These are phyloP conservation scores for Pseudomyrmex dendroicus DNA, from an alignment of 1,140 invertebrate genomes.

Conservation along the genomic window DNA sequence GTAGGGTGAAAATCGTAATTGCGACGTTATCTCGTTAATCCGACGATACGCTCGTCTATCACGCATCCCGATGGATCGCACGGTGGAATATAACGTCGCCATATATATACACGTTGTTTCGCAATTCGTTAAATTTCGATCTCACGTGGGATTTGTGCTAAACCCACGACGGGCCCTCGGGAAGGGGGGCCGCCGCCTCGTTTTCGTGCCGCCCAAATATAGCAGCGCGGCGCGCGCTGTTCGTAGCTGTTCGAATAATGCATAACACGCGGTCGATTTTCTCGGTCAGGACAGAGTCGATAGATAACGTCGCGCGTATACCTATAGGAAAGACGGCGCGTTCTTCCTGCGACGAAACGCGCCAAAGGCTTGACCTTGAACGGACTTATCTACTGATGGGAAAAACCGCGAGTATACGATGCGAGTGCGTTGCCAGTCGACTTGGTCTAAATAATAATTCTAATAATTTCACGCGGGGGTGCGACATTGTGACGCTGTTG, in stretches of 20 bases:
- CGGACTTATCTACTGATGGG: slow-evolving; percentile 71
- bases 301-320: slow-evolving; percentile 48
- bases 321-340: slow-evolving; percentile 33
- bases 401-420: slow-evolving; percentile 65
- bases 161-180: too few species aligned
- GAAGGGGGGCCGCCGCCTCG: too few species aligned
- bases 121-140: slow-evolving; percentile 29
- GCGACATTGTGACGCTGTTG: background rate
- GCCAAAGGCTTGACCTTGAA: slow-evolving; percentile 67
- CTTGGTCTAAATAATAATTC: slow-evolving; percentile 17
- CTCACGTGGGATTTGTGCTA: too few species aligned
- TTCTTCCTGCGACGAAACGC: slow-evolving; percentile 55
- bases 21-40: slow-evolving; percentile 49
- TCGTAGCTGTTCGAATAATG: slow-evolving; percentile 18
- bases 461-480: slow-evolving; percentile 70
- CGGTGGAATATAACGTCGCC: too few species aligned
- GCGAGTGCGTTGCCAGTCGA: slow-evolving; percentile 60
- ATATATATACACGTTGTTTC: background rate
- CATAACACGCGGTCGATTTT: slow-evolving; percentile 47
- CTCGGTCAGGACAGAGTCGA: slow-evolving; percentile 42
- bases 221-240: background rate
- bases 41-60: slow-evolving; percentile 23
- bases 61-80: background rate
- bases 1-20: slow-evolving; percentile 42
- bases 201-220: background rate